Conservation (phyloP, 2,888 invertebrate genomes). For the Dorcus parallelipipedus region DNA sequence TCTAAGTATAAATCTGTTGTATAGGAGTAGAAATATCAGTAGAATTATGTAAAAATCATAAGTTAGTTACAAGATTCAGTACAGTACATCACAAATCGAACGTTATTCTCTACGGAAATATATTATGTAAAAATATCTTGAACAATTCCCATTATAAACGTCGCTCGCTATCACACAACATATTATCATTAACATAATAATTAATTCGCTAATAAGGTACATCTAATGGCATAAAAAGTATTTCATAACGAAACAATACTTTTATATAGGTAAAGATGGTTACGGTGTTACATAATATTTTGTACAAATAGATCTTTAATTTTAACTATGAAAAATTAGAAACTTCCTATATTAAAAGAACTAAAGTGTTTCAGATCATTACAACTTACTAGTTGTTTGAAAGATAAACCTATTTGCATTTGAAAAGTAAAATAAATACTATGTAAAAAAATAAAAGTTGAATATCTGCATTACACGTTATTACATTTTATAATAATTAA, state of each 20-base stretch:
- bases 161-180: slow-evolving; percentile 14
- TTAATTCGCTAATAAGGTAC: slow-evolving; percentile 17
- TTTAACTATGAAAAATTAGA: no score
- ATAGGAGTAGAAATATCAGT: slow-evolving; percentile 19
- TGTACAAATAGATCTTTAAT: slow-evolving; percentile 1
- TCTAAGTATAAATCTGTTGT: slow-evolving; percentile 3
- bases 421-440: neutral
- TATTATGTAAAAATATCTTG: slow-evolving; percentile 12
- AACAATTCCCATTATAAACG: slow-evolving; percentile 12
- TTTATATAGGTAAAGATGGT: slow-evolving; percentile 18
- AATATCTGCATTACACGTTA: neutral
- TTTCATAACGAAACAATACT: slow-evolving; percentile 16
- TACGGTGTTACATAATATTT: slow-evolving; percentile 4
- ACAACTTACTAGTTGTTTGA: no score
- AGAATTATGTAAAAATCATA: slow-evolving; percentile 13
- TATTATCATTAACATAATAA: slow-evolving; percentile 1
- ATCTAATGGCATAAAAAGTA: slow-evolving; percentile 19
- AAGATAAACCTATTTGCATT: no score
- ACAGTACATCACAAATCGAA: slow-evolving; percentile 14
- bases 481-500: neutral
- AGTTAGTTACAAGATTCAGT: slow-evolving; percentile 13
- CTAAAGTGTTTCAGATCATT: no score
- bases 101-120: slow-evolving; percentile 4
- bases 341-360: no score
- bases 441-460: neutral